Evolutionary conservation across 2,888 invertebrate genomes (phyloP), one percentile per base, ranked within the genome.

Genomic region (Chloromyia formosa): DNA sequence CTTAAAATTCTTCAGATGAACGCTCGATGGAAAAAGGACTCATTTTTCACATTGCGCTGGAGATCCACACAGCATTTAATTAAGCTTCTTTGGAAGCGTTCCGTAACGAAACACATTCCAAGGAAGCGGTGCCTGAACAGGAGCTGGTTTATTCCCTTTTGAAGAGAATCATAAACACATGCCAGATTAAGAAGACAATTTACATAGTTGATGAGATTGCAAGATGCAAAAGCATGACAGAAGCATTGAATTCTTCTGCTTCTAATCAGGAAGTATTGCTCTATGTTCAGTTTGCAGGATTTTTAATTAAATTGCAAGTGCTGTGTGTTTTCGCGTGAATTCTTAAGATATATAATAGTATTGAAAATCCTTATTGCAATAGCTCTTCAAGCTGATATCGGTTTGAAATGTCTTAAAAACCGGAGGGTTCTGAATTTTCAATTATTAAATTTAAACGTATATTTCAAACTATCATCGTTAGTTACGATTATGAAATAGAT

Each of bases 251-350:
- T 35, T 35, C 27, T 35, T 35, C 2, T 35, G 3, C 27, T 35
- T 35, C 27, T n/a, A 49, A 49, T 49, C 49, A 49, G 16, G 12
- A 49, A 49, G 49, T n/a, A 49, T 49, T 49, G 49, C 16, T 49
- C 49, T 12, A 35, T 2, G 27, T 35, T 2, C 27, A 35, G 27
- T 35, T 35, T 35, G 27, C 27, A 35, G 27, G 27, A 35, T 22
- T 61, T 61, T 61, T 61, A 61, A 61, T 61, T 61, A 61, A 61
- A 61, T 61, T 12, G 3, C 61, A 61, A 61, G 61, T 27, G 10
- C 35, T n/a, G n/a, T n/a, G n/a, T n/a, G n/a, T n/a, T n/a, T n/a
- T n/a, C n/a, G n/a, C 27, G 27, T 4, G 2, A 35, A 35, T 4
- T 7, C 27, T 35, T 35, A 7, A 35, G 27, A 35, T 35, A 35